phyloP scores from a whole-genome alignment of 2,888 invertebrate species.

The Rugalucina vietnamica region DNA sequence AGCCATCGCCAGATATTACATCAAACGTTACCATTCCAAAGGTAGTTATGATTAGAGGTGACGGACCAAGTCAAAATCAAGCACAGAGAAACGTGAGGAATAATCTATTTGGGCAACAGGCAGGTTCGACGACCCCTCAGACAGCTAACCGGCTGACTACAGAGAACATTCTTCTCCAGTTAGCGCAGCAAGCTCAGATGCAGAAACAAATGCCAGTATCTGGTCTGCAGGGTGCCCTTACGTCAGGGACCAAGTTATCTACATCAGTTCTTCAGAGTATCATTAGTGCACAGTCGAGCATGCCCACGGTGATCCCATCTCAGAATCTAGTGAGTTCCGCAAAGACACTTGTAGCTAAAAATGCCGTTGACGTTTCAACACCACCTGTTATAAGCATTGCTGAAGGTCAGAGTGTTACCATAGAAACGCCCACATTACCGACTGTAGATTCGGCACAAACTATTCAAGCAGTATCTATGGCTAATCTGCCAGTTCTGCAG shows the following conservation, averaged over 20 bases:
- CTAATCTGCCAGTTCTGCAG: not conserved
- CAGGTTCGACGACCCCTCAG: not conserved
- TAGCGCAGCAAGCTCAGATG: not conserved
- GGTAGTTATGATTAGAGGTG: not conserved
- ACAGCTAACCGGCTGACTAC: not conserved
- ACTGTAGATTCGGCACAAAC: not conserved
- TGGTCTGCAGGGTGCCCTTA: no score
- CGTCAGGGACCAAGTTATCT: no score
- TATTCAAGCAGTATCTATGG: not conserved
- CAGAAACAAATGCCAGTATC: slow-evolving; percentile 4
- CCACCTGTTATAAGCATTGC: not conserved
- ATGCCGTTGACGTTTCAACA: not conserved
- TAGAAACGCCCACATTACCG: not conserved
- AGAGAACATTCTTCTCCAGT: not conserved
- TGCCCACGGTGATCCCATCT: not conserved
- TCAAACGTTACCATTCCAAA: not conserved
- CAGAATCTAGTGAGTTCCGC: not conserved
- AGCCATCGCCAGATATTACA: not conserved
- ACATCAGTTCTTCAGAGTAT: no score
- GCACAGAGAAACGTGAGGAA: not conserved
- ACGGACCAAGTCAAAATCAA: not conserved
- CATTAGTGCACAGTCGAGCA: not conserved
- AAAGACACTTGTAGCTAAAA: not conserved
- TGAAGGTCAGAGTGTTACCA: not conserved
- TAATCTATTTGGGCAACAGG: not conserved